Evolutionary conservation across 2,888 invertebrate genomes (phyloP), one percentile per base, ranked within the genome.

Genomic region (Xestia sexstrigata): DNA sequence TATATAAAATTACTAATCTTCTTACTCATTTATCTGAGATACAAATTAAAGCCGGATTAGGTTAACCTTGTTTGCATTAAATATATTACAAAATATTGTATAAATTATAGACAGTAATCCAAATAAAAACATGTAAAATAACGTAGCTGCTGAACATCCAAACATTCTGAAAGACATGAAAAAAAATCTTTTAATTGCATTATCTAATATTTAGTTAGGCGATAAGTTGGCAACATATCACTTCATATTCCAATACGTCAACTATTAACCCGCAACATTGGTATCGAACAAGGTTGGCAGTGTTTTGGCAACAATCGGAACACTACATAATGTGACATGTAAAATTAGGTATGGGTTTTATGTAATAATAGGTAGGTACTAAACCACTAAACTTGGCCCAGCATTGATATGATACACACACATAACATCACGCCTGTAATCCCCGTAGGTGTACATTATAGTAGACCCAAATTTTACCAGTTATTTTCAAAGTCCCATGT

Each of bases 221-320:
- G 23, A 62, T 67, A 11, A 60, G 42, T 71, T 62, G 58, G 71
- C 71, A 62, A 67, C 67, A 68, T 74, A 52, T 58, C 13, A 49
- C 35, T 70, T 75, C 6, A 68, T 68, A 71, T 71, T 45, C 35
- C 63, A 75, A 58, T 68, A 69, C 35, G 58, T 71, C 75, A 63
- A 72, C 26, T 39, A 55, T 55, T 47, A 78, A 68, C 55, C 47
- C 67, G 30, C 62, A 72, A 67, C 39, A 68, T 79, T 68, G 68
- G 71, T 79, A 71, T 71, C 39, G 35, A 62, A 71, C 52, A 52
- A 67, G 60, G 45, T 62, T 78, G 26, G 20, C 6, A 78, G 52
- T 67, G 47, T 79, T 78, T 79, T 79, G 79, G 63, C 68, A 79
- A 47, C 62, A 68, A 63, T 55, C 63, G n/a, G 60, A 67, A 68